Evolutionary conservation across 2,113 vertebrate genomes (phyloP).

Genomic region (Tragelaphus scriptus): DNA sequence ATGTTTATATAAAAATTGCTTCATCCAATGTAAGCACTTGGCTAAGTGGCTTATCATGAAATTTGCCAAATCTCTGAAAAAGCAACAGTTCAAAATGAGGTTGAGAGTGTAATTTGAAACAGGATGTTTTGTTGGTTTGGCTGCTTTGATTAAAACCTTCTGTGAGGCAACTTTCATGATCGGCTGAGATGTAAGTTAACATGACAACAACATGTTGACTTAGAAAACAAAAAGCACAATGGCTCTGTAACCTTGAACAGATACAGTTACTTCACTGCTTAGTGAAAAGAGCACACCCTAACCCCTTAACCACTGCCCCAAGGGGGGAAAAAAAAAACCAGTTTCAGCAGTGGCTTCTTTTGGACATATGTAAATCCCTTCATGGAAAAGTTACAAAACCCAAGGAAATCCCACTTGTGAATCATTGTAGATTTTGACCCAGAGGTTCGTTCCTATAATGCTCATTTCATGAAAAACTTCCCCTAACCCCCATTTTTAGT

Average conservation of each 20-base stretch:
- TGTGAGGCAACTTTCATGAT: conserved; percentile 83
- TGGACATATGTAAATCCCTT: conserved; percentile 47
- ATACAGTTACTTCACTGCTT: conserved; percentile 72
- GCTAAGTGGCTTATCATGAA: conserved; percentile 57
- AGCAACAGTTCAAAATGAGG: conserved; percentile 72
- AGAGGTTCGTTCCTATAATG: conserved; percentile 57
- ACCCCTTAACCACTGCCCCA: background rate
- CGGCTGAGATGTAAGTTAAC: conserved; percentile 82
- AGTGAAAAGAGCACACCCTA: conserved; percentile 36
- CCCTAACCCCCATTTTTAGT: background rate
- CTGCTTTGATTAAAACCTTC: conserved; percentile 83
- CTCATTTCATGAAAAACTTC: conserved; percentile 14
- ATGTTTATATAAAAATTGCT: conserved; percentile 58
- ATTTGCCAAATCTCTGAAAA: conserved; percentile 73
- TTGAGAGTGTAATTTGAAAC: conserved; percentile 76
- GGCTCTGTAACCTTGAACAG: conserved; percentile 83
- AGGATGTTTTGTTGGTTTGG: conserved; percentile 77
- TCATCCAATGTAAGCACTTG: conserved; percentile 30
- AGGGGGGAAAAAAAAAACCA: background rate
- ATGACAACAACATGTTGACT: conserved; percentile 81
- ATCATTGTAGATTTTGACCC: conserved; percentile 65
- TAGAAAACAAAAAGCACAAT: conserved; percentile 84
- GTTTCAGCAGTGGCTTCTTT: conserved; percentile 63
- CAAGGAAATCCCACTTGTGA: conserved; percentile 72
- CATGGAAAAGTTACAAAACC: conserved; percentile 63